phyloP scores from a whole-genome alignment of 2,113 vertebrate species.

The Picathartes gymnocephalus region DNA sequence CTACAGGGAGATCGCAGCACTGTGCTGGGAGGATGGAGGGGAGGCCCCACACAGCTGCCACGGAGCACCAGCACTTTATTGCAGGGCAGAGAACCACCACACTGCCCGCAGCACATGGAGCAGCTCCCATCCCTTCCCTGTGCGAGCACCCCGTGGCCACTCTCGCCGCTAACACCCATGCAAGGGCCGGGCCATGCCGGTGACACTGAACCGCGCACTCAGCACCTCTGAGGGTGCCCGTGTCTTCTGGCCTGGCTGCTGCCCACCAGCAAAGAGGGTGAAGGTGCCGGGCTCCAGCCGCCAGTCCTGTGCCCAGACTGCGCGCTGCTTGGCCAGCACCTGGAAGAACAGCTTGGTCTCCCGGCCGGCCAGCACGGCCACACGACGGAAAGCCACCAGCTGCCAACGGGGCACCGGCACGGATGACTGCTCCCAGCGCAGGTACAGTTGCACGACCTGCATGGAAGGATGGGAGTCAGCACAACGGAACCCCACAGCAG shows the following conservation, averaged over 20 bases:
- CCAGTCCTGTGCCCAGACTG: conserved; percentile 52
- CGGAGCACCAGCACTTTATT: neutral
- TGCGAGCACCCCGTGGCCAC: neutral
- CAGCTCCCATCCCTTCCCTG: rapidly evolving
- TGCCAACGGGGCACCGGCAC: conserved; percentile 64
- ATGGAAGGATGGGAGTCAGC: rapidly evolving
- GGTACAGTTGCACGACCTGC: conserved; percentile 71
- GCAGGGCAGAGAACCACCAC: neutral
- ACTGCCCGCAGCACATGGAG: rapidly evolving
- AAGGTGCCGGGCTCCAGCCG: conserved; percentile 45
- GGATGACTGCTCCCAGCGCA: conserved; percentile 46
- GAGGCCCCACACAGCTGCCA: neutral
- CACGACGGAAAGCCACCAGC: conserved; percentile 57
- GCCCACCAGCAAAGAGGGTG: conserved; percentile 53
- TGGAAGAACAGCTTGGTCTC: conserved; percentile 44
- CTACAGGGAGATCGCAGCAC: neutral
- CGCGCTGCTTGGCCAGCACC: conserved; percentile 17
- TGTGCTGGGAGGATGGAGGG: neutral
- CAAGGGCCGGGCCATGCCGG: neutral
- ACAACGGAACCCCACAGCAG: rapidly evolving
- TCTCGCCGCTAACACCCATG: neutral
- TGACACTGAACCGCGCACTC: neutral
- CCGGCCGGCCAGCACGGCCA: neutral
- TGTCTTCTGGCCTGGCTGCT: conserved; percentile 41
- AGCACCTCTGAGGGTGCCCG: conserved; percentile 26